Evolutionary conservation across 2,797 vertebrate species (phyloP), one percentile per base, ranked within the genome.

Genomic region (Coregonus suidteri): DNA sequence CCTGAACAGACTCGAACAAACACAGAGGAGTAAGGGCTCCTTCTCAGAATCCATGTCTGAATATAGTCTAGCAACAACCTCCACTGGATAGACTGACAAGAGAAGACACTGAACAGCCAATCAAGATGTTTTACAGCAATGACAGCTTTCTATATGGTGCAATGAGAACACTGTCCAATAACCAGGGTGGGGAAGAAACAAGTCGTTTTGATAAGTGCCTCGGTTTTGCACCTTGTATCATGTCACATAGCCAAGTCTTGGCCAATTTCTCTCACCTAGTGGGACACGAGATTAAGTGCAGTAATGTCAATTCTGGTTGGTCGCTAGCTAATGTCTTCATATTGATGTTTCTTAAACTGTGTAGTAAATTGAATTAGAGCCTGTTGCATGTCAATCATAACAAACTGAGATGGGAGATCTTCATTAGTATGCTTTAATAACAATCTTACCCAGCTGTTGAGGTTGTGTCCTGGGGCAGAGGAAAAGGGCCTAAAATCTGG

Each of bases 1-100:
- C 88, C 93, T 99, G 31, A 98, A 98, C 90, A 94, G 97, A 88
- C 93, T 99, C 83, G 97, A 99, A 87, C 97, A 99, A 92, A 98
- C 96, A 0, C 97, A 97, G 91, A 96, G 94, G 90, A 94, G 94
- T 88, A 95, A 92, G 82, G 95, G 95, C 0, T 89, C 95, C 5
- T 95, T 97, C 87, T 96, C 97, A 0, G 97, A 98, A 85, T 94
- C 89, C 76, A 93, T 99, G 92, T 93, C 93, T 16, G 97, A 98
- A 73, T 98, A n/a, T n/a, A 81, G 52, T 34, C n/a, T 20, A 64
- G 25, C 59, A 47, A 14, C 3, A 15, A 84, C 71, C 68, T 54
- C 62, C 56, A 1, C 51, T 53, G 64, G 30, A 79, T 78, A 62
- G 78, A 87, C 81, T 73, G 74, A 81, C 4, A 6, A 25, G 74